Conservation (phyloP, 2,888 invertebrate genomes). For the Fabriciana adippe region DNA sequence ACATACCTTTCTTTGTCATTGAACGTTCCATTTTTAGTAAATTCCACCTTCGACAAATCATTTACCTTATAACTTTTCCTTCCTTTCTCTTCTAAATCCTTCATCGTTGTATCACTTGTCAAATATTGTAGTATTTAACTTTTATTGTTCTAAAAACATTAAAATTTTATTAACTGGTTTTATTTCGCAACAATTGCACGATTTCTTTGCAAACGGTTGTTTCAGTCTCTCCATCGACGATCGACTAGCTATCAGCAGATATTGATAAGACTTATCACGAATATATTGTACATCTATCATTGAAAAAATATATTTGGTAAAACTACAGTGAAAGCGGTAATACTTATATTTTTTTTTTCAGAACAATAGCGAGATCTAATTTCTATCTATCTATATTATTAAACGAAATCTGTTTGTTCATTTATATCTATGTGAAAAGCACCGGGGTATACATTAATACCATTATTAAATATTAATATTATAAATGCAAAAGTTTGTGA, state of each 20-base stretch:
- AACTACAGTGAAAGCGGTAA: too few relatives aligned
- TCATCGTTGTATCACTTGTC: constrained; percentile 7
- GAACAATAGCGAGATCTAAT: too few relatives aligned
- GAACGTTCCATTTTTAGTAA: constrained; percentile 37
- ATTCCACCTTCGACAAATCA: constrained; percentile 41
- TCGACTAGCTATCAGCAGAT: constrained; percentile 27
- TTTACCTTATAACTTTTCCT: constrained; percentile 43
- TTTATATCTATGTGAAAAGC: too few relatives aligned
- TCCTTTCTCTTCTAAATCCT: constrained; percentile 27
- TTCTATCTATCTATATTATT: too few relatives aligned
- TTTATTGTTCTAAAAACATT: background rate
- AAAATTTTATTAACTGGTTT: constrained; percentile 1
- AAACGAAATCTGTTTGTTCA: too few relatives aligned
- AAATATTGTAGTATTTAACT: background rate
- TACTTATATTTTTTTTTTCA: too few relatives aligned
- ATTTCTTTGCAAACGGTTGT: constrained; percentile 4
- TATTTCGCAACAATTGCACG: constrained; percentile 8
- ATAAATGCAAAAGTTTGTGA: too few relatives aligned
- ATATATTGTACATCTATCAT: too few relatives aligned
- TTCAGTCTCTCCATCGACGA: constrained; percentile 19
- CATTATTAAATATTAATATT: too few relatives aligned
- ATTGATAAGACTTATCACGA: constrained; percentile 32
- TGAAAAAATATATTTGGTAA: too few relatives aligned
- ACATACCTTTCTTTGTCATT: constrained; percentile 43
- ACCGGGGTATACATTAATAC: too few relatives aligned